Evolutionary conservation across 2,797 vertebrate genomes (phyloP), one percentile per base, ranked within the genome.

Genomic region (Apogon hyalosoma): DNA sequence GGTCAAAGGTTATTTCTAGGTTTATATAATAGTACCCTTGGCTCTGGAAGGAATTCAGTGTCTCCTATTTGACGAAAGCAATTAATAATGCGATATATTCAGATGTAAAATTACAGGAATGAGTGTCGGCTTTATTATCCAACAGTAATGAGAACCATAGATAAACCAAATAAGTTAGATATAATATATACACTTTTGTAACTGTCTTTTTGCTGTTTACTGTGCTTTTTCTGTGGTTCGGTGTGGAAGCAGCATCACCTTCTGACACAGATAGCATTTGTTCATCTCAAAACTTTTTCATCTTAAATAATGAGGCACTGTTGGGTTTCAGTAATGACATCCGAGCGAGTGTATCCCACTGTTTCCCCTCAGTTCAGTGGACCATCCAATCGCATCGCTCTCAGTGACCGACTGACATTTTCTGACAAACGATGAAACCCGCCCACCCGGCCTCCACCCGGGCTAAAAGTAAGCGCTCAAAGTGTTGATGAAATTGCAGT

Each of bases 361-460:
- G 10, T 46, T 57, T 48, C 50, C 48, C 24, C 57, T 16, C 66
- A 66, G 68, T 54, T 77, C 71, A 68, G 31, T 11, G 24, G 1
- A 4, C 24, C 15, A 57, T 55, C 79, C 80, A 82, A 73, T 88
- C 73, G 33, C 15, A 40, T 69, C 43, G 8, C 49, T 61, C 15
- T 43, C 70, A 61, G 50, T 52, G 51, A 80, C 59, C 63, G 50
- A 64, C 68, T 87, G 84, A 87, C 89, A 88, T 87, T 85, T 71
- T 58, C 69, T 58, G 65, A 50, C 24, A 75, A 61, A 78, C 65
- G 79, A 67, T 61, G 51, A 45, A 33, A 15, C 58, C 68, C 63
- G 47, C 80, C 84, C 83, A 80, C 87, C 60, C 3, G 36, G 43
- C 68, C 59, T 56, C 75, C 75, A 21, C 63, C 64, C 75, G 15